Base-by-base conservation (phyloP, 2,888 invertebrate genomes). In the Volucella bombylans region DNA sequence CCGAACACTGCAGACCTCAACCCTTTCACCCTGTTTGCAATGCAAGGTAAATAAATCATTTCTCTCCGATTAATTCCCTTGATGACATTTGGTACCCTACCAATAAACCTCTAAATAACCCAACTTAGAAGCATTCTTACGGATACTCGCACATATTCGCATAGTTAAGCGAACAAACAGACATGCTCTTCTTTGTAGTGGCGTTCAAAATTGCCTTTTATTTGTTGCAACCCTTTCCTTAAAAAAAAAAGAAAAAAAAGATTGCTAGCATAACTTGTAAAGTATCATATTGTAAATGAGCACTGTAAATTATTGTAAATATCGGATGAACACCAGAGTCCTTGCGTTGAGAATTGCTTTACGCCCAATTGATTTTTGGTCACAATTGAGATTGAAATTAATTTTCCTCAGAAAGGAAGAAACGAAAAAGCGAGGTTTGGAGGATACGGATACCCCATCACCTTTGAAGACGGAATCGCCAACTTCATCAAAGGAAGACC, bases 11-110 rank as follows among this genome's bases (percentile, higher is more conserved):
- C 23, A 23, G 4, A 4, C 1, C 49, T 54, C 62, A 82, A 68
- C 77, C 81, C 85, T 73, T 85, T 81, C 67, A 0, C 74, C 18
- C 38, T 50, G 49, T 14, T 1, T 23, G 23, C 23, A 23, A 4
- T 4, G 23, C 67, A 15, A 57, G 69, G 87, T 89, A 89, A 90
- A 91, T 91, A 91, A 91, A 91, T 91, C 91, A 91, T 91, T 91
- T 91, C 91, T 91, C 90, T 91, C 90, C 91, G 91, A 91, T 91
- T 91, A 91, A 91, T 91, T 91, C 90, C 89, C 90, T 91, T 91
- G 91, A 90, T 90, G 91, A 91, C 91, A 89, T 89, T 91, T 91
- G 91, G 67, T 85, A 86, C 78, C 81, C 86, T 86, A 50, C 55
- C 74, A 45, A 54, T 76, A 87, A 81, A 81, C 85, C 81, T 77